phyloP scores from a whole-genome alignment of 2,113 vertebrate genomes.

The Melanocharis versteri region DNA sequence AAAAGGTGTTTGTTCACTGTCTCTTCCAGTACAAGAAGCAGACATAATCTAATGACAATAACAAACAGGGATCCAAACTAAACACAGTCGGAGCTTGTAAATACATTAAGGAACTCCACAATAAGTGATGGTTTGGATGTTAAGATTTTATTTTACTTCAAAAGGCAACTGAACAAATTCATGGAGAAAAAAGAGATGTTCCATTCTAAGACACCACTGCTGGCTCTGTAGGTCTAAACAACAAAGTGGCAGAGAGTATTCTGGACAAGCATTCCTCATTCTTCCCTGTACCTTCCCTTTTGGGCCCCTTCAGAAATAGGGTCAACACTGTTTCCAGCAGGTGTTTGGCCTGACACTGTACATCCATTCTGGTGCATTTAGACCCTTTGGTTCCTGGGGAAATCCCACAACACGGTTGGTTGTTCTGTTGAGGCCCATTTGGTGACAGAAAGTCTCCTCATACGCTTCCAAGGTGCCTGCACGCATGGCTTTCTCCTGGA shows the following conservation, averaged over 20 bases:
- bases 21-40: neutral
- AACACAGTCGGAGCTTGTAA: neutral
- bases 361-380: neutral
- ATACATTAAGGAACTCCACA: neutral
- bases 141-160: neutral
- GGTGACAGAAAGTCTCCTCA: neutral
- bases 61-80: neutral
- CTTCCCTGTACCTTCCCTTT: neutral
- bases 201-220: neutral
- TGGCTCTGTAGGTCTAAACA: neutral
- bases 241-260: neutral
- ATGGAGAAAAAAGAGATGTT: neutral
- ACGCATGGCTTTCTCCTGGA: neutral
- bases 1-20: neutral
- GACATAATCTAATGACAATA: neutral
- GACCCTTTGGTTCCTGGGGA: neutral
- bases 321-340: neutral
- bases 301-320: neutral
- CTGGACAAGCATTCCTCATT: neutral
- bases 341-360: neutral
- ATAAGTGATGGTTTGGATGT: neutral
- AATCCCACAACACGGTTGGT: neutral
- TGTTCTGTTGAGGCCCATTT: neutral
- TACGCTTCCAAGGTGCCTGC: neutral
- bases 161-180: neutral